Percentiles rank a stretch among this genome's conserved stretches.
phyloP scores from a whole-genome alignment of 2,113 vertebrate genomes.

The Chrysemys picta region DNA sequence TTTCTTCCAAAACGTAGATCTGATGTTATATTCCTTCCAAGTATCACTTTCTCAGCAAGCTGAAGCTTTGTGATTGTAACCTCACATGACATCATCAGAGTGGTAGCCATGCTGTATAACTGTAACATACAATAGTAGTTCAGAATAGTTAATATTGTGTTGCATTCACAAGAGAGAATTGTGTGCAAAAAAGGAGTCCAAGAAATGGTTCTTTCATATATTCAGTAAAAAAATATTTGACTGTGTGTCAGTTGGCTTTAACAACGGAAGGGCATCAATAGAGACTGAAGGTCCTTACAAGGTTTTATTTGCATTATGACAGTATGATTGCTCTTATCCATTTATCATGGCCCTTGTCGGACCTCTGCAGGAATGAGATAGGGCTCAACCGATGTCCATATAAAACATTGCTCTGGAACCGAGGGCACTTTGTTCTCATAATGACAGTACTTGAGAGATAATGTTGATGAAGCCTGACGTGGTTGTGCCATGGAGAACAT shows the following conservation, averaged over 20 bases:
- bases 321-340: slow-evolving; percentile 6
- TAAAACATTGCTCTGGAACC: slow-evolving; percentile 7
- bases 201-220: background rate
- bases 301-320: slow-evolving; percentile 29
- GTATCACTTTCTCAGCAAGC: background rate
- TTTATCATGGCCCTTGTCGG: background rate
- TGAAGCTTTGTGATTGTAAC: background rate
- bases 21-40: background rate
- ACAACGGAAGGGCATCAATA: background rate
- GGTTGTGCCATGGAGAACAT: slow-evolving; percentile 51
- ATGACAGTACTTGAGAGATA: slow-evolving; percentile 41
- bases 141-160: background rate
- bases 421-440: slow-evolving; percentile 10
- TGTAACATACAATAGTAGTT: background rate
- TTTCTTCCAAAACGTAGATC: background rate
- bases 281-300: background rate
- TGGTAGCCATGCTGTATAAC: background rate
- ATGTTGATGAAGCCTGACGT: slow-evolving; percentile 45
- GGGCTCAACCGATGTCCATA: background rate
- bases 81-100: background rate
- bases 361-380: slow-evolving; percentile 14
- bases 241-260: background rate
- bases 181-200: background rate
- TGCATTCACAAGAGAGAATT: background rate
- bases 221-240: background rate